Evolutionary conservation across 2,113 vertebrate genomes (phyloP).

Genomic region (Lasiurus borealis): DNA sequence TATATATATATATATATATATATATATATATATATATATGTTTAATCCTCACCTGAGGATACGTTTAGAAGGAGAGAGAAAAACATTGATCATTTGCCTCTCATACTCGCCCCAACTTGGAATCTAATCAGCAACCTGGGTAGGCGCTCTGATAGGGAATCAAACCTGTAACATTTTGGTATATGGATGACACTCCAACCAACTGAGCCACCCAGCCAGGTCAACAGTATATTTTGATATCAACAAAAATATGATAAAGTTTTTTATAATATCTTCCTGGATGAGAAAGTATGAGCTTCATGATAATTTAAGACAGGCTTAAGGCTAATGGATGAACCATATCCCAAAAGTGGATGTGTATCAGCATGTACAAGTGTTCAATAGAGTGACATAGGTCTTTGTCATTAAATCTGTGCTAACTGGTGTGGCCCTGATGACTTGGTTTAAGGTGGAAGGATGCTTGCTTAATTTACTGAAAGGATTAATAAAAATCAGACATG

Average conservation of each 20-base stretch:
- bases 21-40: too few species aligned
- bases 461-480: constrained; percentile 33
- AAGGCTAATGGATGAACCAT: neutral
- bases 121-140: too few species aligned
- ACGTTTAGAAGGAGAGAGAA: too few species aligned
- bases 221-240: constrained; percentile 25
- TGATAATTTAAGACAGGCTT: neutral
- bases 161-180: too few species aligned
- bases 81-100: too few species aligned
- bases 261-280: neutral
- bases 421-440: neutral
- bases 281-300: neutral
- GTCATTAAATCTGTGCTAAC: neutral
- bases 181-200: too few species aligned
- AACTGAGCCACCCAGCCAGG: too few species aligned
- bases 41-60: too few species aligned
- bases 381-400: neutral
- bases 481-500: neutral
- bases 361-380: neutral
- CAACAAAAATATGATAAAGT: neutral
- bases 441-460: neutral
- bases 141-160: too few species aligned
- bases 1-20: too few species aligned
- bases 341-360: neutral
- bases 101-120: too few species aligned